Base-by-base conservation (phyloP, 2,888 invertebrate species). In the Ctenicera cuprea region DNA sequence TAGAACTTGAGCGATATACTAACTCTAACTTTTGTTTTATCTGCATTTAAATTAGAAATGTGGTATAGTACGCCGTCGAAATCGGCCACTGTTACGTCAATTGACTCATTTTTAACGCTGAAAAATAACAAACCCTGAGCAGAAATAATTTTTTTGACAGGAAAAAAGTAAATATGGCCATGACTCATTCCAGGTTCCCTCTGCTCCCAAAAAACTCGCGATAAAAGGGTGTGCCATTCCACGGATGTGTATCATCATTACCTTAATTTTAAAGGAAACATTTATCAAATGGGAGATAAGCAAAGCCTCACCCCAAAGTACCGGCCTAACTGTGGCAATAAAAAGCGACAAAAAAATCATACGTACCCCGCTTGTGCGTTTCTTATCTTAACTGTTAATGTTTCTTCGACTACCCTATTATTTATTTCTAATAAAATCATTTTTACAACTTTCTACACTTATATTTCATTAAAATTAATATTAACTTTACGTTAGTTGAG, bases 31-130 rank as follows among this genome's bases (percentile, higher is more conserved):
- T 98, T 98, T 84, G 95, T 94, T 91, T 97, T 98, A 88, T 99
- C 98, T 84, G 95, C 94, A 88, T 96, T 95, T 83, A 97, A 91
- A 91, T 98, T 99, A 77, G 98, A 98, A 89, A 99, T 94, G 89
- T 98, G 98, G 90, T 97, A 99, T 81, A 99, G 89, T 77, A 97
- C 99, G 83, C 99, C 99, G 91, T 99, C 99, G 89, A 99, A 99
- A 90, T 99, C 99, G 82, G 97, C 96, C 86, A 97, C 93, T 80
- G 91, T 93, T 83, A 98, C 94, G 90, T 98, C 97, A 86, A 97
- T 97, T 82, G 95, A 95, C 88, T 99, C 98, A 79, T 95, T 94
- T 91, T 98, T 98, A 87, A 94, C 93, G 80, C 97, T 97, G 89
- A 78, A 94, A 93, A 80, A 73, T 30, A 54, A 33, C 26, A 57